Base-by-base conservation (phyloP, 2,888 invertebrate species). In the Drosophila aldrichi region DNA sequence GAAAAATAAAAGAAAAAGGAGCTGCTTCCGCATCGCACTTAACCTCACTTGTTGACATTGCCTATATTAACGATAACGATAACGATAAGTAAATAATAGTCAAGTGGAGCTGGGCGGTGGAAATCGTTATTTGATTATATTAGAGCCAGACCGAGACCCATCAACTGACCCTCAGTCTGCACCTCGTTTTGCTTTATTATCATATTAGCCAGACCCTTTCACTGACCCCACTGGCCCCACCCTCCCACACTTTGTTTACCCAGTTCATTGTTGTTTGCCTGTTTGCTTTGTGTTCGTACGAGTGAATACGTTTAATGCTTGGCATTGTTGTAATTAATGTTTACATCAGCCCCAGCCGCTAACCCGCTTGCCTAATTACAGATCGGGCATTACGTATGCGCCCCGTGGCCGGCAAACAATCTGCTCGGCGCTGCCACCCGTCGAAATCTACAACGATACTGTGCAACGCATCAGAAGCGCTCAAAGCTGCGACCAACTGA, bases 381-480 rank as follows among this genome's bases (percentile, higher is more conserved):
- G 91, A 81, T 91, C 89, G 78, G 76, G 80, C 66, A 75, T 79
- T 67, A 84, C 84, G 49, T 83, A 82, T 70, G 68, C 82, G 66
- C 69, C 79, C 65, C 86, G 90, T 68, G 90, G 88, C 56, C 84
- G 88, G 32, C 81, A 60, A 74, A 84, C 87, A n/a, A 67, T 90
- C 67, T 91, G 91, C 59, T 81, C 89, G 69, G 60, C 76, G 49
- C 68, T 78, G 61, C 80, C 81, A 61, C 76, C 90, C 16, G 83
- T 84, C 72, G 80, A 77, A 44, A 85, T 82, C 29, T 88, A 88
- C 76, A 86, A 91, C 86, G 89, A 91, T 68, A 85, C 89, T 29
- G 62, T 92, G 62, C 82, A 87, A 22, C 89, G 89, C 22, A 92
- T 93, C 77, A 77, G 81, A 54, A 76, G 74, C 54, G 86, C 91